Conservation (phyloP, 2,888 invertebrate species). For the Galeopsomyia nigrocyanea region DNA sequence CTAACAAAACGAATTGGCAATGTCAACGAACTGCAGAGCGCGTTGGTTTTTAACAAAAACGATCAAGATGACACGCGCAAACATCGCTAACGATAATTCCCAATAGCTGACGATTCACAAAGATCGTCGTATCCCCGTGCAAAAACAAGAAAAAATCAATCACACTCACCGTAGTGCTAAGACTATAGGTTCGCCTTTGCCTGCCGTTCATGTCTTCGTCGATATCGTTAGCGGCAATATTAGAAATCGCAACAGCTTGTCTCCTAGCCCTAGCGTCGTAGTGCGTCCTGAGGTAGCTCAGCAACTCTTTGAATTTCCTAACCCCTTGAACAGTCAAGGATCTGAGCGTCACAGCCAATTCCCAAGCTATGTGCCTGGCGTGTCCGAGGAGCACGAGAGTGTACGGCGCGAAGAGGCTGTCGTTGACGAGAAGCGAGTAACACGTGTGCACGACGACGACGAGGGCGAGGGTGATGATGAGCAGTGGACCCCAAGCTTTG, state of each 20-base stretch:
- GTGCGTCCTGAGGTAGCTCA: constrained; percentile 11
- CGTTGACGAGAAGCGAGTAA: constrained; percentile 61
- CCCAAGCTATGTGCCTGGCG: constrained; percentile 47
- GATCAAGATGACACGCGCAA: too few relatives aligned
- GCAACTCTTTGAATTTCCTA: background rate
- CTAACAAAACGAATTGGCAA: too few relatives aligned
- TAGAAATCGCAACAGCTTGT: background rate
- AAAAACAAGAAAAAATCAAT: constrained; percentile 16
- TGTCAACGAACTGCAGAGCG: too few relatives aligned
- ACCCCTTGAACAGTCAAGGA: constrained; percentile 8
- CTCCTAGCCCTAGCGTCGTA: constrained; percentile 8
- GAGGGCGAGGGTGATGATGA: constrained; percentile 57
- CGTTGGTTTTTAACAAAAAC: too few relatives aligned
- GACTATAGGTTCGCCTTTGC: constrained; percentile 39
- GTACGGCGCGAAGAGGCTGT: constrained; percentile 60
- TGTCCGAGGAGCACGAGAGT: constrained; percentile 50
- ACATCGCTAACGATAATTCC: too few relatives aligned
- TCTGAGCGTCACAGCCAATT: constrained; percentile 43
- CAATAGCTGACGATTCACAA: background rate
- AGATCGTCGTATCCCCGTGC: background rate
- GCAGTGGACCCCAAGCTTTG: constrained; percentile 61
- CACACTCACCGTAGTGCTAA: constrained; percentile 41
- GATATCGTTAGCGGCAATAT: background rate
- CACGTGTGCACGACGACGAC: constrained; percentile 60
- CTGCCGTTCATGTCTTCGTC: constrained; percentile 41